Base-by-base conservation (phyloP, 2,797 vertebrate species). In the Rhinichthys osculus region DNA sequence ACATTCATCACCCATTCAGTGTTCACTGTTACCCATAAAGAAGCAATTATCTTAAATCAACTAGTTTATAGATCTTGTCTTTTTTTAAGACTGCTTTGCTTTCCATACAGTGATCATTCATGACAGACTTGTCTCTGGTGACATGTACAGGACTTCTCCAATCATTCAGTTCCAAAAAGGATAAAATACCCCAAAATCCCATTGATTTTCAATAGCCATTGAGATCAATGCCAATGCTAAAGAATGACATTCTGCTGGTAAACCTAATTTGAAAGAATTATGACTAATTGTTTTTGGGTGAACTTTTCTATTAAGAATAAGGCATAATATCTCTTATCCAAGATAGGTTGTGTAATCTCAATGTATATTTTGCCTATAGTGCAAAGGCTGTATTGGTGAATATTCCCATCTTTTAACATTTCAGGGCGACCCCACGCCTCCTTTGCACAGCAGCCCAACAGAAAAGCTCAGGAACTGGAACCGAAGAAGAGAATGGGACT, bases 381-480 rank as follows among this genome's bases (percentile, higher is more conserved):
- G 2, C 33, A 57, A 17, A n/a, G 33, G 7, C n/a, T 30, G 1
- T 38, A 16, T 62, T 27, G 1, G 9, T 50, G 42, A 80, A 67
- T 44, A 21, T 66, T 50, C 7, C 30, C 42, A 14, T 23, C 10
- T 81, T 66, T 81, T 69, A n/a, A 67, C 13, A 4, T 38, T 57
- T 42, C 86, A 96, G 95, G 87, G 88, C 89, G 2, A 94, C 94
- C 52, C 95, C 95, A 0, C 94, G 97, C 14, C 88, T 95, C 73
- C 89, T 99, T 73, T 99, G 98, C 88, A 97, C 96, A 7, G 96
- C 97, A n/a, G 92, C 96, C 0, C 97, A 96, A 89, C 96, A 98
- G 92, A 97, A 97, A 92, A 97, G 92, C 59, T 93, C 82, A 0
- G 94, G 96, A 21, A 93, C 90, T 66, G 91, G 93, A 44, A 74